These are phyloP conservation scores for Balanococcus diminutus DNA, from an alignment of 2,888 invertebrate genomes.

Conservation along the genomic window DNA sequence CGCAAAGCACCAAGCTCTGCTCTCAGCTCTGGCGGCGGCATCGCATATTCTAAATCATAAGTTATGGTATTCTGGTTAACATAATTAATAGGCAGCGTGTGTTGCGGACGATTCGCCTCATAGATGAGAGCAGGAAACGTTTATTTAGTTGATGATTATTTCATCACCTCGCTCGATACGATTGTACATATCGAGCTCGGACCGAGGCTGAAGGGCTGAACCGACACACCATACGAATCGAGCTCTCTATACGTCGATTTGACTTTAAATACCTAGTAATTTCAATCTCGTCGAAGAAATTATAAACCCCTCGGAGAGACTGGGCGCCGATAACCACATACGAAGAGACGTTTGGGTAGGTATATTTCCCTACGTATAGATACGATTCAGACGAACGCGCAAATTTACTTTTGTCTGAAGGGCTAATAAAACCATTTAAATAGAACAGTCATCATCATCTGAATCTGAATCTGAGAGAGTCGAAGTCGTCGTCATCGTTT, in stretches of 20 bases:
- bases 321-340: background rate
- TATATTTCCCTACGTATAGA: background rate
- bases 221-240: background rate
- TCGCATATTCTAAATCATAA: too few species aligned
- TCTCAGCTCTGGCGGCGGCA: background rate
- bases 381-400: background rate
- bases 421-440: constrained; percentile 28
- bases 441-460: constrained; percentile 6
- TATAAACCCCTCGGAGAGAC: background rate
- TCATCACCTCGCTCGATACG: background rate
- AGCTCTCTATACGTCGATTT: too few species aligned
- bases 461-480: too few species aligned
- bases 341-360: background rate
- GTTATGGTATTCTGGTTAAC: background rate
- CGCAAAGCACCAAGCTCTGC: background rate
- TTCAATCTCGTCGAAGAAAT: background rate
- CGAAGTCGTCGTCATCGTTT: background rate
- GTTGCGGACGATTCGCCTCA: background rate
- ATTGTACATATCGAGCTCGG: background rate
- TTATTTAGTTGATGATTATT: background rate
- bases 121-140: background rate
- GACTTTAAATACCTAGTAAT: background rate
- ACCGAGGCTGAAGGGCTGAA: constrained; percentile 2
- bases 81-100: background rate
- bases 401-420: constrained; percentile 16